Percentiles rank a stretch among this genome's conserved stretches.
These are phyloP conservation scores for Brassicogethes aeneus DNA, from an alignment of 2,888 invertebrate species.

Conservation along the genomic window DNA sequence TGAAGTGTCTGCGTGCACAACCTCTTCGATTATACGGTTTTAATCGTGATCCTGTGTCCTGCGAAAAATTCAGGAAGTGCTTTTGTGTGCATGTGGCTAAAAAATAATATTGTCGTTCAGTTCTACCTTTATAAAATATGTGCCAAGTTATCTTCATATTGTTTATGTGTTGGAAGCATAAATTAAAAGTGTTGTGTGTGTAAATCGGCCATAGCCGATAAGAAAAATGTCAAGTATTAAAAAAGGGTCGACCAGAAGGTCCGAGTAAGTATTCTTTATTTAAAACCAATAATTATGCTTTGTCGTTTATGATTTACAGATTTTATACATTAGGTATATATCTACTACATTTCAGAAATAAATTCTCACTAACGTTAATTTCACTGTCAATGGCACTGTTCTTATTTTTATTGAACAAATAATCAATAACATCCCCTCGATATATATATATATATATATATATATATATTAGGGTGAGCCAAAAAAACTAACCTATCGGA, in stretches of 20 bases:
- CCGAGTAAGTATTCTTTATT: conserved; percentile 43
- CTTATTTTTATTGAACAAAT: conserved; percentile 5
- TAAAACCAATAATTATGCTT: background rate
- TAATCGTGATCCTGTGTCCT: too few species aligned
- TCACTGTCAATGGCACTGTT: conserved; percentile 10
- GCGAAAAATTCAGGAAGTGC: too few species aligned
- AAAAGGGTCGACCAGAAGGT: conserved; percentile 37
- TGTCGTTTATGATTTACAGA: too few species aligned
- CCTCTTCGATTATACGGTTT: too few species aligned
- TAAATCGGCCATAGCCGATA: conserved; percentile 10
- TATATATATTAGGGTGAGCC: too few species aligned
- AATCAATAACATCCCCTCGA: conserved; percentile 1
- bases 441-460: too few species aligned
- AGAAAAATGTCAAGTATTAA: conserved; percentile 37
- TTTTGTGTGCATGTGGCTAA: background rate
- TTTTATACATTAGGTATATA: too few species aligned
- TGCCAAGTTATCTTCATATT: conserved; percentile 23
- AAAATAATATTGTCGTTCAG: background rate
- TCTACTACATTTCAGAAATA: too few species aligned
- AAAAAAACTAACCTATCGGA: too few species aligned
- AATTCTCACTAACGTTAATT: conserved; percentile 9
- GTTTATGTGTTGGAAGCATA: conserved; percentile 34
- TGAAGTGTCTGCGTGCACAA: background rate
- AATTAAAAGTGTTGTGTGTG: conserved; percentile 25
- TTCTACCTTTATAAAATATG: conserved; percentile 19